Evolutionary conservation across 2,888 invertebrate species (phyloP), one percentile per base, ranked within the genome.

Genomic region (Alloplasta piceator): DNA sequence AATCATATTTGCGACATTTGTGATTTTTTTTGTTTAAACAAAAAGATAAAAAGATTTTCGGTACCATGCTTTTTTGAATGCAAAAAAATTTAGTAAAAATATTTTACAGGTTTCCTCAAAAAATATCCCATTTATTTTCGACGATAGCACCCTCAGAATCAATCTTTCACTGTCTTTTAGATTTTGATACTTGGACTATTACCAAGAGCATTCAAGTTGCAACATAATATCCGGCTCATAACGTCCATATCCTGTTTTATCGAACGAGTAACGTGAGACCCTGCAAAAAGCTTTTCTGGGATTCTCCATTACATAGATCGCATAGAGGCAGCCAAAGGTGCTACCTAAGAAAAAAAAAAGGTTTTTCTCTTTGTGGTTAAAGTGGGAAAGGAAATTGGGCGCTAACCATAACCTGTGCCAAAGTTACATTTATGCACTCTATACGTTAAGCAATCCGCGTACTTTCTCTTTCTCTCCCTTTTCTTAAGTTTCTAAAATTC

Each of bases 221-320:
- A 70, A 43, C 26, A 5, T 26, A 56, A 70, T 26, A 26, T 58
- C 36, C 58, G 5, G 46, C 12, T 56, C 55, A 9, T 70, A 7
- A 46, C 12, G 46, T 58, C 56, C 46, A 46, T 26, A 12, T 12
- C n/a, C 39, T 4, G 9, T 16, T 46, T 46, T 46, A 56, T 36
- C 46, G 36, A 46, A 12, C 14, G 6, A 50, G 52, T 38, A 52
- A 9, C 14, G 46, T 12, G 12, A 43, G 7, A 55, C 63, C 6
- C 50, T n/a, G 12, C 36, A 52, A 41, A 55, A 26, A 63, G 63
- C 52, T 72, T 61, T 52, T 60, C 6, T 52, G 26, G n/a, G 50
- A 72, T 61, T 63, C 52, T 52, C 43, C 26, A 26, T 52, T 50
- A 52, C 9, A 6, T 41, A 26, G 26, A 26, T 43, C 1, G 4